Evolutionary conservation across 2,888 invertebrate species (phyloP).

Genomic region (Bedellia somnulentella): DNA sequence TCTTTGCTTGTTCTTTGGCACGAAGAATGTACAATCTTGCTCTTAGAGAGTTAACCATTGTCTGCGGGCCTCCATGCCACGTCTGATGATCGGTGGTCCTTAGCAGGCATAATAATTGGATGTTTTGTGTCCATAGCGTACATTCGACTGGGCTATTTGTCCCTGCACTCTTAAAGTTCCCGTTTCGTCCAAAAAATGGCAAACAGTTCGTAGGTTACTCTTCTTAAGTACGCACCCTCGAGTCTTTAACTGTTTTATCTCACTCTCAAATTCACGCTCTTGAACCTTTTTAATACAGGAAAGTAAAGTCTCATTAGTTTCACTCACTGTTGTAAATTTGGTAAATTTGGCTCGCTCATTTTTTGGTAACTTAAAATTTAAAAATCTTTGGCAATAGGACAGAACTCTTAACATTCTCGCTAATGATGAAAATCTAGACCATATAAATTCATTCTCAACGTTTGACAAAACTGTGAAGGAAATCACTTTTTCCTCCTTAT

Average conservation of each 20-base stretch:
- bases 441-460: neutral
- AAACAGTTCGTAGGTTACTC: neutral
- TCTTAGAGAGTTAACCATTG: conserved; percentile 4
- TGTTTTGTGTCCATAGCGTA: conserved; percentile 1
- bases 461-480: neutral
- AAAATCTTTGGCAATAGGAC: neutral
- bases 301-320: neutral
- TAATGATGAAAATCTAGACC: neutral
- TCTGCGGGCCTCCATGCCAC: conserved; percentile 2
- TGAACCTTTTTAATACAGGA: neutral
- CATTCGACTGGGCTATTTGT: neutral
- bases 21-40: conserved; percentile 1
- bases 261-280: no score
- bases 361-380: neutral
- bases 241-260: no score
- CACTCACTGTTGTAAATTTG: no score
- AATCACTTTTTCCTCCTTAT: neutral
- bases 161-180: neutral
- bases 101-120: conserved; percentile 2
- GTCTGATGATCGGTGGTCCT: conserved; percentile 1
- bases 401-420: neutral
- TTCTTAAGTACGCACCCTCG: no score
- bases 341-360: neutral
- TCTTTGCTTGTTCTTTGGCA: neutral
- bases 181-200: neutral